These are phyloP conservation scores for Trochalopteron elliotii DNA, from an alignment of 2,113 vertebrate species.

Conservation along the genomic window DNA sequence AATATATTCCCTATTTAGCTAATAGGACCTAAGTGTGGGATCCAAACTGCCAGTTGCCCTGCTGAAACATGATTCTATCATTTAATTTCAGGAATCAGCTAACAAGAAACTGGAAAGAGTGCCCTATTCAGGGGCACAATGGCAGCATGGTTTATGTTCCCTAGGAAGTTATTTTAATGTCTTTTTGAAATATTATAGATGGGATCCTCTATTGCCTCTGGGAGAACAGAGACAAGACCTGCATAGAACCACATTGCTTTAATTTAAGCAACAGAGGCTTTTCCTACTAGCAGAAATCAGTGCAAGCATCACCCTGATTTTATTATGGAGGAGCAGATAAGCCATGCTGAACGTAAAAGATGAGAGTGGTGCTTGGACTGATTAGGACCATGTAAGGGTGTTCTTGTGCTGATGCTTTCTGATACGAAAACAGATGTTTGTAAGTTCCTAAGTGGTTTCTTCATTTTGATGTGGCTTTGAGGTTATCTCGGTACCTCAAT, in stretches of 20 bases:
- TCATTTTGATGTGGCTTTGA: slow-evolving; percentile 16
- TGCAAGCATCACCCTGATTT: slow-evolving; percentile 25
- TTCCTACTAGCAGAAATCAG: slow-evolving; percentile 7
- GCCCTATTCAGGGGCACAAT: not conserved
- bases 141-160: not conserved
- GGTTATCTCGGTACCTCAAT: not conserved
- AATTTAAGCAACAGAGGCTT: slow-evolving; percentile 12
- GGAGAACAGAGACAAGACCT: not conserved
- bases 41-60: not conserved
- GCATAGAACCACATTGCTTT: not conserved
- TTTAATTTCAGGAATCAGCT: not conserved
- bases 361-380: not conserved
- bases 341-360: not conserved
- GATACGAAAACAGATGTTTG: not conserved
- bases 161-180: not conserved
- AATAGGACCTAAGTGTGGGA: not conserved
- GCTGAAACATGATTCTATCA: not conserved
- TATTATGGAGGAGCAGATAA: slow-evolving; percentile 23
- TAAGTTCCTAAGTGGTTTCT: slow-evolving; percentile 39
- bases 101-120: not conserved
- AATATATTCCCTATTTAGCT: not conserved
- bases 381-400: not conserved
- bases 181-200: slow-evolving; percentile 11
- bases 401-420: slow-evolving; percentile 10
- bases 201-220: not conserved